Conservation (phyloP, 64 coral and sea anemone genomes). For the Catalaphyllia jardinei region DNA sequence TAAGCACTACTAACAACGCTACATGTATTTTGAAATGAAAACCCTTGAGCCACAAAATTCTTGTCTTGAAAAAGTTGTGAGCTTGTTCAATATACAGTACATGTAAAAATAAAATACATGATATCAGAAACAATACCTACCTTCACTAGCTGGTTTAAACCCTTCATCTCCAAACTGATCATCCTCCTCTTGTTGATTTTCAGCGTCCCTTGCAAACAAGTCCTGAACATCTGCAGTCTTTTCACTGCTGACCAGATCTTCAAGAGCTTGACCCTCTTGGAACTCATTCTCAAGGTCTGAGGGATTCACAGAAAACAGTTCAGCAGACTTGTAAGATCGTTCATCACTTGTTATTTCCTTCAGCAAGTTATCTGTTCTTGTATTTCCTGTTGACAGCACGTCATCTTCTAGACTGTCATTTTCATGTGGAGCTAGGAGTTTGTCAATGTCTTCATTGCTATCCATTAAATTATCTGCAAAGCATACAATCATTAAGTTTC, state of each 20-base stretch:
- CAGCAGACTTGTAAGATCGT: slow-evolving; percentile 8
- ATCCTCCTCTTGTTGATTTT: slow-evolving; percentile 36
- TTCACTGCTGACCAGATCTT: neutral
- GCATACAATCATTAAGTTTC: neutral
- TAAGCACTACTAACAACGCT: too few relatives aligned
- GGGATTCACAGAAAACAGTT: slow-evolving; percentile 32
- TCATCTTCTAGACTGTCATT: slow-evolving; percentile 50
- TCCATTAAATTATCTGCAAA: slow-evolving; percentile 39
- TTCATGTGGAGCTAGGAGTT: slow-evolving; percentile 77
- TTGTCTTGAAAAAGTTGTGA: too few relatives aligned
- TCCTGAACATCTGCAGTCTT: neutral
- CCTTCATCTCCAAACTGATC: slow-evolving; percentile 81
- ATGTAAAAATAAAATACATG: neutral
- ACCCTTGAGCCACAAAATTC: too few relatives aligned
- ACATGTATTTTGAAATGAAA: too few relatives aligned
- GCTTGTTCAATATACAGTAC: neutral
- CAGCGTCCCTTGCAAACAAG: slow-evolving; percentile 21
- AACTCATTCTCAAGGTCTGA: slow-evolving; percentile 21
- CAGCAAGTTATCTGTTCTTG: slow-evolving; percentile 51
- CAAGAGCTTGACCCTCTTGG: neutral
- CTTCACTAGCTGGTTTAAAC: slow-evolving; percentile 79
- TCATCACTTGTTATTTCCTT: slow-evolving; percentile 47
- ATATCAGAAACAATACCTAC: slow-evolving; percentile 20
- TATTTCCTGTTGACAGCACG: slow-evolving; percentile 37
- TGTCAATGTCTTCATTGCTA: slow-evolving; percentile 86